Percentiles rank a stretch among this genome's conserved stretches.
phyloP scores from a whole-genome alignment of 2,888 invertebrate genomes.

The Dolichopus griseipennis region DNA sequence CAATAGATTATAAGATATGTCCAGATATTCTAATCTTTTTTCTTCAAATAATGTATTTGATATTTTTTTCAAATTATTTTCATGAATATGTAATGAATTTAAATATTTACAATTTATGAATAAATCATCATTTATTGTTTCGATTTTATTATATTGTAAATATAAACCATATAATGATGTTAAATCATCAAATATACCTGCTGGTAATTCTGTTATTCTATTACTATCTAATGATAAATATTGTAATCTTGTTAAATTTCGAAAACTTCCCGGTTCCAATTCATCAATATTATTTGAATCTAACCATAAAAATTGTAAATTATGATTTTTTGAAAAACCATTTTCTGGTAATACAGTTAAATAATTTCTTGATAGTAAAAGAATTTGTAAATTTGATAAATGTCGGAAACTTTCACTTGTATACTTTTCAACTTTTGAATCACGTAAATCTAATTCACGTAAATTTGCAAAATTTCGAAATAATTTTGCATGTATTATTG shows the following conservation, averaged over 20 bases:
- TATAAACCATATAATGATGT: neutral
- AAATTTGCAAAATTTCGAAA: constrained; percentile 1
- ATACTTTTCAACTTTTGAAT: neutral
- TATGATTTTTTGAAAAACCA: constrained; percentile 28
- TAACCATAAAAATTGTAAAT: constrained; percentile 33
- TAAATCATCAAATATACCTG: constrained; percentile 26
- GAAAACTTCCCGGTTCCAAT: constrained; percentile 29
- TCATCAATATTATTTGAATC: constrained; percentile 27
- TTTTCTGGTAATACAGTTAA: constrained; percentile 25
- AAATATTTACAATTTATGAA: neutral
- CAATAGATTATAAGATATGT: neutral
- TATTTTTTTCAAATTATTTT: neutral
- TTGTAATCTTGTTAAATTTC: constrained; percentile 29
- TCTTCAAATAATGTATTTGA: neutral
- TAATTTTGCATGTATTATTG: neutral
- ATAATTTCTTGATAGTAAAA: constrained; percentile 31
- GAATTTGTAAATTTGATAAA: constrained; percentile 21
- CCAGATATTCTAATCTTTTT: neutral
- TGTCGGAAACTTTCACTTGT: neutral
- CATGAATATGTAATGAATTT: neutral
- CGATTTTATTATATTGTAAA: neutral
- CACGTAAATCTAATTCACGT: constrained; percentile 8
- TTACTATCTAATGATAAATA: constrained; percentile 33
- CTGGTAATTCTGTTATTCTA: constrained; percentile 28
- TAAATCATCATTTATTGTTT: neutral